Evolutionary conservation across 2,113 vertebrate genomes (phyloP).

Genomic region (Dipodomys merriami): DNA sequence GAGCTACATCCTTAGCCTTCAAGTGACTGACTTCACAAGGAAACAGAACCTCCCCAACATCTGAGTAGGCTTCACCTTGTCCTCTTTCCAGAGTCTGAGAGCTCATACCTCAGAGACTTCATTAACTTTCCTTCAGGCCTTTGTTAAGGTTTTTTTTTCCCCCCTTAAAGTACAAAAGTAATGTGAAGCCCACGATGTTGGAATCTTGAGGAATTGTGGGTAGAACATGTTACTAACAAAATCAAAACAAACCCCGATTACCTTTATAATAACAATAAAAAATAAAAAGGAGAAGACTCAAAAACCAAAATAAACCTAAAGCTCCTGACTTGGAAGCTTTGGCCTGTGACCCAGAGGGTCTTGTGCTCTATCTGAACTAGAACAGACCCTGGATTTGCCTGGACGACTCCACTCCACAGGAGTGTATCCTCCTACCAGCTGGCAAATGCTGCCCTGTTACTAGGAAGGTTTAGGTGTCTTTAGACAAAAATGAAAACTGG

Average conservation of each 20-base stretch:
- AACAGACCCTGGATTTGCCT: not conserved
- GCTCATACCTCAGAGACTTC: not conserved
- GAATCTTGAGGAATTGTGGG: not conserved
- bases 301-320: slow-evolving; percentile 4
- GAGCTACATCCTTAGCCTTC: not conserved
- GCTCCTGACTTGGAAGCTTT: not conserved
- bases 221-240: not conserved
- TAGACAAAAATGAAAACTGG: not conserved
- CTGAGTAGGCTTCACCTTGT: not conserved
- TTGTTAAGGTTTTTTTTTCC: not conserved
- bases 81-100: not conserved
- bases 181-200: not conserved
- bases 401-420: not conserved
- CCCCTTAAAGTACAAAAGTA: not conserved
- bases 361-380: not conserved
- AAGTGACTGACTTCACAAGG: not conserved
- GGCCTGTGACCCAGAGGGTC: not conserved
- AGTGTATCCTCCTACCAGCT: too few relatives aligned
- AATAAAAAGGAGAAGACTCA: too few relatives aligned
- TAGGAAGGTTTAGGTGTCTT: not conserved
- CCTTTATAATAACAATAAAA: too few relatives aligned
- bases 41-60: not conserved
- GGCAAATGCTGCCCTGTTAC: not conserved
- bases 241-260: not conserved
- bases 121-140: not conserved